Evolutionary conservation across 2,888 invertebrate genomes (phyloP).

Genomic region (Amphipoea oculea): DNA sequence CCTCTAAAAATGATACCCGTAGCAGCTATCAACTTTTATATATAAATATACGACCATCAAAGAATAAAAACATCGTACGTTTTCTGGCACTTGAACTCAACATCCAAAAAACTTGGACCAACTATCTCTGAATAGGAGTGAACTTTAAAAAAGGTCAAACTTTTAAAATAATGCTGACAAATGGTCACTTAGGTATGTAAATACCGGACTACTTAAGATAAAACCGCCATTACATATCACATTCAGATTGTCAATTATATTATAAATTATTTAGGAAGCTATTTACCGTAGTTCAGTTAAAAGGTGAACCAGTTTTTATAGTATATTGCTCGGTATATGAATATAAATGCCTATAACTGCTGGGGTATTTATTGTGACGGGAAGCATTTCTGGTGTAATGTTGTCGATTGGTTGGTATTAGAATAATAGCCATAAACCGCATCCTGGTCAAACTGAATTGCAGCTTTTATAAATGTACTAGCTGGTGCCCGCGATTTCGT

Average conservation of each 20-base stretch:
- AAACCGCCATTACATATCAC: slow-evolving; percentile 48
- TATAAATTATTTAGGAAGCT: slow-evolving; percentile 82
- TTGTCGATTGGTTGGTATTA: too few species aligned
- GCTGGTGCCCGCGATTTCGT: too few species aligned
- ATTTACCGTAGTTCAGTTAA: slow-evolving; percentile 79
- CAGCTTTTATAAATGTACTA: too few species aligned
- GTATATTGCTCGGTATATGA: slow-evolving; percentile 71
- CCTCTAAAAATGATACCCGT: not conserved
- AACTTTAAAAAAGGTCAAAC: slow-evolving; percentile 32
- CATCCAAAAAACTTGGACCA: not conserved
- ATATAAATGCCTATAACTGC: slow-evolving; percentile 74
- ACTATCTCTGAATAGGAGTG: not conserved
- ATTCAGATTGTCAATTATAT: slow-evolving; percentile 66
- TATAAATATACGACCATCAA: not conserved
- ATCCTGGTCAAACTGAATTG: too few species aligned
- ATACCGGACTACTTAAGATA: slow-evolving; percentile 55
- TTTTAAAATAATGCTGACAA: slow-evolving; percentile 37
- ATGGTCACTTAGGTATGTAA: slow-evolving; percentile 57
- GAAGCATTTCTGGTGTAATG: slow-evolving; percentile 35
- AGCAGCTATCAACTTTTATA: not conserved
- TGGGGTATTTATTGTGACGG: slow-evolving; percentile 43
- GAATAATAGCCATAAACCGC: too few species aligned
- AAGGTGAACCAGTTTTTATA: slow-evolving; percentile 86
- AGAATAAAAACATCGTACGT: not conserved
- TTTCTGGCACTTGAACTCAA: not conserved